A percentile compares a stretch with the other conserved stretches of the same genome.
Evolutionary conservation across 2,888 invertebrate species (phyloP).

Genomic region (Himalopsyche japonica): DNA sequence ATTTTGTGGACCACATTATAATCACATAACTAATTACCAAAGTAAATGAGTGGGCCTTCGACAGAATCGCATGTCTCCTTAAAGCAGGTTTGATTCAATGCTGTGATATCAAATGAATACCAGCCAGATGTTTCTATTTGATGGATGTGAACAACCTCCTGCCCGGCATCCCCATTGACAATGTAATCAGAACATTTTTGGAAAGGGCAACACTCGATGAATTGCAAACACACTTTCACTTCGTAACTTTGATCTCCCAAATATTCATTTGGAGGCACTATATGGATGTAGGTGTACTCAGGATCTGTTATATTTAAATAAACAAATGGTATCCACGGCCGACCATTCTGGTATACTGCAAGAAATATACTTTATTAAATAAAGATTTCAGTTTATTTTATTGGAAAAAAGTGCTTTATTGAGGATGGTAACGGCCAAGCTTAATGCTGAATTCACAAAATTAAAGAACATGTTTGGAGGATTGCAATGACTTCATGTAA

Average conservation of each 20-base stretch:
- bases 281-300: constrained; percentile 7
- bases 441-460: too few species aligned
- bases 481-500: too few species aligned
- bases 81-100: constrained; percentile 10
- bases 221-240: constrained; percentile 4
- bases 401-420: too few species aligned
- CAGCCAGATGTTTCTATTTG: constrained; percentile 16
- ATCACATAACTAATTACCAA: constrained; percentile 9
- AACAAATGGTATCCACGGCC: constrained; percentile 26
- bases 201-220: neutral
- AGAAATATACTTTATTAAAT: neutral
- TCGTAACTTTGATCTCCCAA: neutral
- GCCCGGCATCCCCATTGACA: neutral
- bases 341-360: neutral
- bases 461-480: too few species aligned
- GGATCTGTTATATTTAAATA: constrained; percentile 26
- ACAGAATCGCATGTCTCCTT: constrained; percentile 10
- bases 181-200: neutral
- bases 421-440: too few species aligned
- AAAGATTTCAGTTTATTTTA: neutral
- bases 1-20: too few species aligned
- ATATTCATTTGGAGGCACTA: constrained; percentile 8
- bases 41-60: constrained; percentile 14
- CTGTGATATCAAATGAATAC: constrained; percentile 24
- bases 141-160: constrained; percentile 8